Evolutionary conservation across 2,888 invertebrate genomes (phyloP).

Genomic region (Eueremaeus valkanovi): DNA sequence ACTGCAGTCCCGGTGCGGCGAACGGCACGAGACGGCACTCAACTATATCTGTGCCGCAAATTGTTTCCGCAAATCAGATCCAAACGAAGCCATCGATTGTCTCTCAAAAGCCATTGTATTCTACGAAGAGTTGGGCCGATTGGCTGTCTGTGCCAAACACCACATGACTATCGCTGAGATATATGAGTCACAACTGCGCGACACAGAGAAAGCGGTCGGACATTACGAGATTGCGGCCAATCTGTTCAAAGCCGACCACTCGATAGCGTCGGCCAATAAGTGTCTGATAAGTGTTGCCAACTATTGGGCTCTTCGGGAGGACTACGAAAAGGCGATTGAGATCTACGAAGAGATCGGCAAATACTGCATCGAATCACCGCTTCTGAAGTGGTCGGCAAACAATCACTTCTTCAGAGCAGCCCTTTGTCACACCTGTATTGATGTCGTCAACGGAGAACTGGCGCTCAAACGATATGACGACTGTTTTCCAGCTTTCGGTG

Average conservation of each 20-base stretch:
- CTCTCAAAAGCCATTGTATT: constrained; percentile 90
- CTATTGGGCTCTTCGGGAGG: constrained; percentile 91
- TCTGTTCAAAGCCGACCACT: constrained; percentile 96
- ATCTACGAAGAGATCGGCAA: constrained; percentile 94
- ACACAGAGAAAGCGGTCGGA: constrained; percentile 79
- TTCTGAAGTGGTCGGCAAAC: constrained; percentile 96
- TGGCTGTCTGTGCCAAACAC: constrained; percentile 95
- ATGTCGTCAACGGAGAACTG: constrained; percentile 77
- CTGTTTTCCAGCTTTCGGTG: constrained; percentile 91
- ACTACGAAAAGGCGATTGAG: constrained; percentile 89
- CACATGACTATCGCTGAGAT: constrained; percentile 91
- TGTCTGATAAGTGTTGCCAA: constrained; percentile 96
- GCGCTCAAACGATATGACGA: constrained; percentile 89
- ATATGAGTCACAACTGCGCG: constrained; percentile 84
- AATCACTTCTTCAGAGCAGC: constrained; percentile 98
- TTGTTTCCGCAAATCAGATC: constrained; percentile 84
- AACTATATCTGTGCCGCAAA: constrained; percentile 95
- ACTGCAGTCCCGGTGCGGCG: constrained; percentile 78
- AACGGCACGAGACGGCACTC: constrained; percentile 90
- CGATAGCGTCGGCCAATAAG: constrained; percentile 93
- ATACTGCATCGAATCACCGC: constrained; percentile 85
- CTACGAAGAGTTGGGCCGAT: constrained; percentile 96
- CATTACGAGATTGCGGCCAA: constrained; percentile 98
- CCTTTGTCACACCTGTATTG: constrained; percentile 92
- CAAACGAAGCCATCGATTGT: constrained; percentile 82